phyloP scores from a whole-genome alignment of 92 coral and sea anemone genomes.

The Isaurus tuberculatus region DNA sequence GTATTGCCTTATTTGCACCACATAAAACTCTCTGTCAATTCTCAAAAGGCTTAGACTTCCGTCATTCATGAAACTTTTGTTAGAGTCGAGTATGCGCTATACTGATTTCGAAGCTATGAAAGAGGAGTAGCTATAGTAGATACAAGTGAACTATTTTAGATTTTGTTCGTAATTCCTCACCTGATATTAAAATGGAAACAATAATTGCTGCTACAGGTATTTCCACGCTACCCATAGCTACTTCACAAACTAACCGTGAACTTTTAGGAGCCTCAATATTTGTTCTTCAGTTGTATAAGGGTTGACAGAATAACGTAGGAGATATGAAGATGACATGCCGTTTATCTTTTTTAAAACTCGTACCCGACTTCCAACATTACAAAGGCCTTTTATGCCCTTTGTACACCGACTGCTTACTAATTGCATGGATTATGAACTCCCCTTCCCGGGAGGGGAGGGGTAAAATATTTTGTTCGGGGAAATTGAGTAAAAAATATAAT shows the following conservation, averaged over 20 bases:
- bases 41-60: background rate
- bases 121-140: background rate
- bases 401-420: conserved; percentile 36
- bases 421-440: conserved; percentile 19
- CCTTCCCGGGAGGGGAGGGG: conserved; percentile 36
- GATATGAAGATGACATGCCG: background rate
- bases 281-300: background rate
- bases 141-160: background rate
- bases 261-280: background rate
- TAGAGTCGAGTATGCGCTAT: background rate
- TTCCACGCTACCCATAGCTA: background rate
- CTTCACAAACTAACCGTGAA: background rate
- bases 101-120: too few species aligned
- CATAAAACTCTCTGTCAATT: background rate
- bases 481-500: background rate
- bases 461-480: background rate
- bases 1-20: background rate
- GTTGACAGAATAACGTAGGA: background rate
- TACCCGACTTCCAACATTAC: conserved; percentile 22
- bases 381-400: conserved; percentile 36
- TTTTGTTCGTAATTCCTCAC: conserved; percentile 14
- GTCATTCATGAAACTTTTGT: background rate
- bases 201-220: background rate
- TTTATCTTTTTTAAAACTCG: conserved; percentile 15
- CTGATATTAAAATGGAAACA: conserved; percentile 3